A percentile compares a stretch with the other conserved stretches of the same genome.
These are phyloP conservation scores for Poecilia velifera DNA, from an alignment of 2,797 vertebrate genomes.

Conservation along the genomic window DNA sequence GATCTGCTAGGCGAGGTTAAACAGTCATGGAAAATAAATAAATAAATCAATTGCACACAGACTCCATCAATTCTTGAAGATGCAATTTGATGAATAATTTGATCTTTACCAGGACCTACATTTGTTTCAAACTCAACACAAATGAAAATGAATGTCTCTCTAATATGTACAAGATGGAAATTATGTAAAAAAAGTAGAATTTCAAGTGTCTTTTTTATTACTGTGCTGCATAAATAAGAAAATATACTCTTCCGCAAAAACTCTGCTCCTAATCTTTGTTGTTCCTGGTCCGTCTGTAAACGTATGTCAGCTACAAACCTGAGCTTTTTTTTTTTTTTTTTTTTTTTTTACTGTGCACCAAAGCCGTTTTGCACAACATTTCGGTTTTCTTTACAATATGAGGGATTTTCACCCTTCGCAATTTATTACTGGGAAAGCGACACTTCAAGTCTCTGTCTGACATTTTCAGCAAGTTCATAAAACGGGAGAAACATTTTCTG, in stretches of 20 bases:
- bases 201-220: neutral
- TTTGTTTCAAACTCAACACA: neutral
- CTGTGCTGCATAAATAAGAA: neutral
- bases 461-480: neutral
- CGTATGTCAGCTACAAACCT: neutral
- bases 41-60: too few species aligned
- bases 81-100: neutral
- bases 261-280: neutral
- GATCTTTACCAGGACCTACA: neutral
- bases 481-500: neutral
- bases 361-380: neutral
- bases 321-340: neutral
- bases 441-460: neutral
- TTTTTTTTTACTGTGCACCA: neutral
- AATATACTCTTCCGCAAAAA: neutral
- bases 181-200: neutral
- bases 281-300: neutral
- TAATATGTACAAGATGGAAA: neutral
- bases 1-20: conserved; percentile 10
- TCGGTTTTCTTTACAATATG: neutral
- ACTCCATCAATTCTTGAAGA: too few species aligned
- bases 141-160: neutral
- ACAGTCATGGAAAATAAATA: neutral
- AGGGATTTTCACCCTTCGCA: neutral
- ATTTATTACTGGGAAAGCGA: neutral